Evolutionary conservation across 2,797 vertebrate species (phyloP).

Genomic region (Chiloscyllium punctatum): DNA sequence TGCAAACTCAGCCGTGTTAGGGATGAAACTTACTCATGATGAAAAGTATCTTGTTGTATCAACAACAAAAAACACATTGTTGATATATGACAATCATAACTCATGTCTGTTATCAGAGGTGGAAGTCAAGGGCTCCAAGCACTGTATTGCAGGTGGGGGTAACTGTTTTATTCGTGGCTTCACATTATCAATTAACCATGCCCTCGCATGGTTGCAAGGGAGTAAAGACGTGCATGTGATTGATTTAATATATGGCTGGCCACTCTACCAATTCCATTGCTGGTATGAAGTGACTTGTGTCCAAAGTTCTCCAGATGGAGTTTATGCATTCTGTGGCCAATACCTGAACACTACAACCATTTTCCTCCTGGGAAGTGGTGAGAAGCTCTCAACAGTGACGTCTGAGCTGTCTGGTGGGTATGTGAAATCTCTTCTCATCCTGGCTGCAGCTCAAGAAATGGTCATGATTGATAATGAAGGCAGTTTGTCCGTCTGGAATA

Average conservation of each 20-base stretch:
- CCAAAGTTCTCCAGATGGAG: constrained; percentile 89
- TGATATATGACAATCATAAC: constrained; percentile 95
- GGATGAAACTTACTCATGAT: constrained; percentile 82
- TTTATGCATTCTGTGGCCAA: constrained; percentile 94
- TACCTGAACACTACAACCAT: constrained; percentile 90
- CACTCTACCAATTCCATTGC: constrained; percentile 96
- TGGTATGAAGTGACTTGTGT: constrained; percentile 98
- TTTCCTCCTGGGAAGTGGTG: constrained; percentile 90
- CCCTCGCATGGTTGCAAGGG: constrained; percentile 93
- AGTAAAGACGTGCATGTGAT: constrained; percentile 97
- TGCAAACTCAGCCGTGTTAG: constrained; percentile 84
- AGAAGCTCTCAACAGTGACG: constrained; percentile 88
- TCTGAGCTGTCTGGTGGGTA: constrained; percentile 96
- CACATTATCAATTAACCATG: constrained; percentile 85
- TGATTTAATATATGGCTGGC: constrained; percentile 92
- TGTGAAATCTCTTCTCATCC: constrained; percentile 88
- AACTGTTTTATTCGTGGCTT: constrained; percentile 93
- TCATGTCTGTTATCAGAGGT: constrained; percentile 96
- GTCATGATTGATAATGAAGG: constrained; percentile 97
- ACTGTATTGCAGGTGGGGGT: constrained; percentile 71
- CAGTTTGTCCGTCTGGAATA: constrained; percentile 94
- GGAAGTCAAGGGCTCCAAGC: constrained; percentile 94
- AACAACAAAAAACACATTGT: constrained; percentile 92
- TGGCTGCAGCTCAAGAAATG: constrained; percentile 90
- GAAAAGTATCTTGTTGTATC: constrained; percentile 96